Conservation (phyloP, 2,888 invertebrate genomes). For the Pseudeuparius sepicola region DNA sequence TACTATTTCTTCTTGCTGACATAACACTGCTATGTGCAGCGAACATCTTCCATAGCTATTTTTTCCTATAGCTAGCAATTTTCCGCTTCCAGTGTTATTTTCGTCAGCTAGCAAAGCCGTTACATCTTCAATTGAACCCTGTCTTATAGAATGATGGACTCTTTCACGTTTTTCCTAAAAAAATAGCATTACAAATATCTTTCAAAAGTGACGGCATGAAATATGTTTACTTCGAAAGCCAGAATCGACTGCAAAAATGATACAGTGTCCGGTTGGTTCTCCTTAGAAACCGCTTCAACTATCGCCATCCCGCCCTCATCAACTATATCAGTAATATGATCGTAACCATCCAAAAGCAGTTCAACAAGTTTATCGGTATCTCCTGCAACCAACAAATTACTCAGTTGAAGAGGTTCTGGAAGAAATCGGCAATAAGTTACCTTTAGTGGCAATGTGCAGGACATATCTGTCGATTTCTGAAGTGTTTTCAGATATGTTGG, state of each 20-base stretch:
- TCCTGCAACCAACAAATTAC: slow-evolving; percentile 38
- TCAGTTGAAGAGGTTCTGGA: not conserved
- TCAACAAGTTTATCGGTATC: slow-evolving; percentile 57
- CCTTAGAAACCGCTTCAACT: slow-evolving; percentile 56
- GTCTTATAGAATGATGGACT: slow-evolving; percentile 62
- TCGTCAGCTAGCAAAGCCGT: slow-evolving; percentile 45
- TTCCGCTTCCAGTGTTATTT: slow-evolving; percentile 44
- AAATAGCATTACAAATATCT: slow-evolving; percentile 1
- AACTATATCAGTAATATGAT: slow-evolving; percentile 70
- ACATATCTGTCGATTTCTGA: slow-evolving; percentile 74
- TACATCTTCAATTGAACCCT: slow-evolving; percentile 51
- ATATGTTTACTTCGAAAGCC: slow-evolving; percentile 56
- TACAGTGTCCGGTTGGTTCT: slow-evolving; percentile 57
- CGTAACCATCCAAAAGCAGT: slow-evolving; percentile 72
- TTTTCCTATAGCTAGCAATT: slow-evolving; percentile 49
- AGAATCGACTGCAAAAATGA: slow-evolving; percentile 62
- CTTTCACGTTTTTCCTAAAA: slow-evolving; percentile 64
- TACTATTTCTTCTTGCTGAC: slow-evolving; percentile 72
- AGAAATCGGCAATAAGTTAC: slow-evolving; percentile 38
- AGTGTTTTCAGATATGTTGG: slow-evolving; percentile 68
- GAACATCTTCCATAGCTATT: slow-evolving; percentile 67
- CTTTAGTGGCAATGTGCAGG: slow-evolving; percentile 65
- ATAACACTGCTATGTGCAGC: slow-evolving; percentile 78
- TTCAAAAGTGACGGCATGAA: slow-evolving; percentile 4
- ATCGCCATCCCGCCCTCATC: slow-evolving; percentile 64